A percentile compares a stretch with the other conserved stretches of the same genome.
These are phyloP conservation scores for Drosophila neotestacea DNA, from an alignment of 2,888 invertebrate species.

Conservation along the genomic window DNA sequence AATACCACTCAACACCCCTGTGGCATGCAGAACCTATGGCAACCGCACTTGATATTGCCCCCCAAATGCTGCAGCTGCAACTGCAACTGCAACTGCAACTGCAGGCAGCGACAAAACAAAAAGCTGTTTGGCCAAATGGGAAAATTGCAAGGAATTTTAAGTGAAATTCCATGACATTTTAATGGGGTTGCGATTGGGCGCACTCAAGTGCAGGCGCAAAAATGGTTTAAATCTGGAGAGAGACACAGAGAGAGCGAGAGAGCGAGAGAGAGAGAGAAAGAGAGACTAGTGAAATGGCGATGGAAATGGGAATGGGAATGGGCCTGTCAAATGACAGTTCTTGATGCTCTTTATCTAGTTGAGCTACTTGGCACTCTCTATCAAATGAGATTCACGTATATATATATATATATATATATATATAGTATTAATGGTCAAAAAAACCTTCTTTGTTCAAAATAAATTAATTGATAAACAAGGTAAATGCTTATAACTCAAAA, in stretches of 20 bases:
- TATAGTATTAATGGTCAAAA: background rate
- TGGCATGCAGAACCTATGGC: slow-evolving; percentile 1
- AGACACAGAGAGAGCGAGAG: too few species aligned
- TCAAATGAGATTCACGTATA: slow-evolving; percentile 2
- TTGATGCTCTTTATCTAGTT: slow-evolving; percentile 18
- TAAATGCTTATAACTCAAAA: background rate
- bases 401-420: background rate
- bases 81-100: background rate
- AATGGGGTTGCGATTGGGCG: slow-evolving; percentile 67
- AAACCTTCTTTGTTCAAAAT: background rate
- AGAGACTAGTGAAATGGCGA: background rate
- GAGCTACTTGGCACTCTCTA: background rate
- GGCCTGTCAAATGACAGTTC: slow-evolving; percentile 12
- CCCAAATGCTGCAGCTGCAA: slow-evolving; percentile 14
- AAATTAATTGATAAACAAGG: background rate
- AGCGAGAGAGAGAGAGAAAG: background rate
- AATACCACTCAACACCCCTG: background rate
- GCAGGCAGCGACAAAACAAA: slow-evolving; percentile 45
- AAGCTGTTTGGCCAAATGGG: slow-evolving; percentile 62
- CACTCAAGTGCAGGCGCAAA: slow-evolving; percentile 51
- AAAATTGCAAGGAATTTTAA: slow-evolving; percentile 70
- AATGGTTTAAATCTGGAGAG: background rate
- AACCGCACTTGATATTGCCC: slow-evolving; percentile 38
- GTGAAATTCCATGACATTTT: slow-evolving; percentile 80
- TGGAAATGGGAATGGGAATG: background rate